phyloP scores from a whole-genome alignment of 2,888 invertebrate genomes.

The Mallateleia sp. region DNA sequence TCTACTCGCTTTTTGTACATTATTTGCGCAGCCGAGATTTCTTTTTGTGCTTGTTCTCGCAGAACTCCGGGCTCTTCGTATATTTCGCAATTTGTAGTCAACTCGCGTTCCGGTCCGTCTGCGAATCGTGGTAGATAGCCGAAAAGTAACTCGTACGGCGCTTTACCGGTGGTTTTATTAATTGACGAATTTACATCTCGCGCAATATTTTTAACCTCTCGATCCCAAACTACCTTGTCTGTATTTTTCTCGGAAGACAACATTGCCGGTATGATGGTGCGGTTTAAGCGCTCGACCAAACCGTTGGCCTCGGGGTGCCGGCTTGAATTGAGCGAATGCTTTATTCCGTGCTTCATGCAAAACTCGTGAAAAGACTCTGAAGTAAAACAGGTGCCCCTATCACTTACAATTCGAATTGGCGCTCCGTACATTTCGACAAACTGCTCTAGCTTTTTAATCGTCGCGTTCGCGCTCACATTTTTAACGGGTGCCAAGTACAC shows the following conservation, averaged over 20 bases:
- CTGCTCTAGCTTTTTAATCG: conserved; percentile 34
- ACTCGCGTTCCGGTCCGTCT: conserved; percentile 39
- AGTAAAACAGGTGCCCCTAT: conserved; percentile 60
- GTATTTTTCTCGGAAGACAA: background rate
- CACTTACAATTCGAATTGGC: conserved; percentile 43
- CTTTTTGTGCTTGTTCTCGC: background rate
- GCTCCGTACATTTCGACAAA: conserved; percentile 58
- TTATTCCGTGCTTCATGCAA: conserved; percentile 36
- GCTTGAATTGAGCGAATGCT: conserved; percentile 47
- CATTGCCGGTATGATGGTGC: conserved; percentile 47
- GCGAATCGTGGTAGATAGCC: conserved; percentile 60
- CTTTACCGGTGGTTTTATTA: conserved; percentile 42
- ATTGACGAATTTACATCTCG: conserved; percentile 30
- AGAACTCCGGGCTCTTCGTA: background rate
- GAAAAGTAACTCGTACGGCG: conserved; percentile 56
- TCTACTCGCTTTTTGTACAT: background rate
- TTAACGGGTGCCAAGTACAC: conserved; percentile 60
- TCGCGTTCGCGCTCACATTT: conserved; percentile 21
- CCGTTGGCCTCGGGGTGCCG: conserved; percentile 63
- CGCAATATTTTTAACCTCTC: conserved; percentile 14
- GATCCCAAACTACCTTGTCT: conserved; percentile 40
- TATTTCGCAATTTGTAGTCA: conserved; percentile 4
- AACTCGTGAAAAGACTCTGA: conserved; percentile 41
- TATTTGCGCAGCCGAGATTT: background rate
- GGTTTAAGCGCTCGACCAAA: conserved; percentile 57